Conservation (phyloP, 2,888 invertebrate genomes). For the Lampropteryx suffumata region DNA sequence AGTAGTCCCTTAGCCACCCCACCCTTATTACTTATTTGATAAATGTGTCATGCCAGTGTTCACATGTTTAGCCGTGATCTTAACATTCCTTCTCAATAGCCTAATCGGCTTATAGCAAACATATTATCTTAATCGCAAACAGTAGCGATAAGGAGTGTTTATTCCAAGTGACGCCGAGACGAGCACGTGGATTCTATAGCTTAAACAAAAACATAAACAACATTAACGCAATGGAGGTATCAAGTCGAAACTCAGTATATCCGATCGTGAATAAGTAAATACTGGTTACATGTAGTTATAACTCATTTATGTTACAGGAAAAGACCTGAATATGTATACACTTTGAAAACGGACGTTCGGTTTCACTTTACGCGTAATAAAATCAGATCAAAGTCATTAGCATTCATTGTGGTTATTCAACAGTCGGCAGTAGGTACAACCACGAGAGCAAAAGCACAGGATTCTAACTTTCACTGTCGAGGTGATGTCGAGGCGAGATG, state of each 20-base stretch:
- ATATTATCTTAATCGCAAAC: conserved; percentile 17
- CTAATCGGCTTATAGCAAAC: conserved; percentile 35
- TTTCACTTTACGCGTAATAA: conserved; percentile 15
- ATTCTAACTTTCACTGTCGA: conserved; percentile 18
- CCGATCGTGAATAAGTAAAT: not conserved
- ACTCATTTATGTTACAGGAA: not conserved
- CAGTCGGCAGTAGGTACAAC: conserved; percentile 3
- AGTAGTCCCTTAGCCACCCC: no score
- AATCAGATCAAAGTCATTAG: conserved; percentile 16
- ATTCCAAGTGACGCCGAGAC: conserved; percentile 4
- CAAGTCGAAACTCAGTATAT: not conserved
- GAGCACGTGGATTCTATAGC: not conserved
- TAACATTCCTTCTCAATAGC: conserved; percentile 43
- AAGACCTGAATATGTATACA: not conserved
- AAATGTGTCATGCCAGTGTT: conserved; percentile 21
- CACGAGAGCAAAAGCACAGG: conserved; percentile 9
- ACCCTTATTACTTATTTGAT: no score
- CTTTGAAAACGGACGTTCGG: not conserved
- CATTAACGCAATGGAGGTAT: conserved; percentile 1
- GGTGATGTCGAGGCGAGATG: not conserved
- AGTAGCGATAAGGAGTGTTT: conserved; percentile 17
- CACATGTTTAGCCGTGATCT: conserved; percentile 50
- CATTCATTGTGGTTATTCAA: conserved; percentile 15
- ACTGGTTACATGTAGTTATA: not conserved
- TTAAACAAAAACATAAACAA: conserved; percentile 13